These are phyloP conservation scores for Alces alces DNA, from an alignment of 2,113 vertebrate species.

Conservation along the genomic window DNA sequence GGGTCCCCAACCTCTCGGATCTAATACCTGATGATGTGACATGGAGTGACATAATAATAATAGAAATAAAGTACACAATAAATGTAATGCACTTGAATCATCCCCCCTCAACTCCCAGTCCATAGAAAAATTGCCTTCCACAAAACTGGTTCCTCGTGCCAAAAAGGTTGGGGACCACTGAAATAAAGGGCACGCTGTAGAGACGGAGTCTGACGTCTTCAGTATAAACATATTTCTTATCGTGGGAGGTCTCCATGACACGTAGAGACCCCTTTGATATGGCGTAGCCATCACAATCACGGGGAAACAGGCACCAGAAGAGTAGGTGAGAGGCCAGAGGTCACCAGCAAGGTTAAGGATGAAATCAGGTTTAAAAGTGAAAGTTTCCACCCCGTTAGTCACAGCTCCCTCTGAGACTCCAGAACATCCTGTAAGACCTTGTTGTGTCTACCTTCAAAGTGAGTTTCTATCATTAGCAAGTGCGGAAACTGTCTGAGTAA, in stretches of 20 bases:
- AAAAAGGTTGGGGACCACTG: not conserved
- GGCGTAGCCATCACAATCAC: not conserved
- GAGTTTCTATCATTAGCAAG: not conserved
- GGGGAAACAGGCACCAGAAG: conserved; percentile 25
- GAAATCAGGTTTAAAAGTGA: conserved; percentile 14
- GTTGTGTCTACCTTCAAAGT: not conserved
- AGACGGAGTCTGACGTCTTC: not conserved
- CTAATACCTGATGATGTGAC: not conserved
- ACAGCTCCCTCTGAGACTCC: not conserved
- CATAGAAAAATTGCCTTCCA: not conserved
- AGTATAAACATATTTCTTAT: not conserved
- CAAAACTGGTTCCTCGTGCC: not conserved
- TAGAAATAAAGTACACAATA: not conserved
- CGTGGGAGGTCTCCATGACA: not conserved
- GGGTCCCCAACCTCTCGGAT: not conserved
- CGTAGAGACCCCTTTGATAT: not conserved
- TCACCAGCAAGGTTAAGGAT: not conserved
- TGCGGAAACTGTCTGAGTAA: not conserved
- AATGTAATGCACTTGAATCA: not conserved
- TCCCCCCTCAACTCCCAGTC: not conserved
- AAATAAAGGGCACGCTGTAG: not conserved
- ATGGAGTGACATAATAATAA: not conserved
- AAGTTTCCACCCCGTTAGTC: not conserved
- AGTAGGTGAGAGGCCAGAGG: not conserved
- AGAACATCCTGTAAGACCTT: not conserved